Evolutionary conservation across 2,888 invertebrate genomes (phyloP), one percentile per base, ranked within the genome.

Genomic region (Eupithecia inturbata): DNA sequence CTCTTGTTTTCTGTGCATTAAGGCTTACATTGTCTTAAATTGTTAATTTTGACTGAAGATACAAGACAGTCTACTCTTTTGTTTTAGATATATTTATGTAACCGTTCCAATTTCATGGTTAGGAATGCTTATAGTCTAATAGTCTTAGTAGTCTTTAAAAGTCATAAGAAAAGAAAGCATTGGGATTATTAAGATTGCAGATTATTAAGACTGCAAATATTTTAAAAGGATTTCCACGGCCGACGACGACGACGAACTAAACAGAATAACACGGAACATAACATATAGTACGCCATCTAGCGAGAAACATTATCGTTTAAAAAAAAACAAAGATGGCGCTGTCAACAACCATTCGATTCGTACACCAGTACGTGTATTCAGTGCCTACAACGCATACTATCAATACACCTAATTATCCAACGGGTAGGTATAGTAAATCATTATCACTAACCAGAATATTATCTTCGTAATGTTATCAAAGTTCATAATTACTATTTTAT

Each of bases 1-100:
- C 60, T 68, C 77, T 77, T 80, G 77, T 79, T 73, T 62, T 53
- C 26, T 64, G 57, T 22, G 7, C 3, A 7, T 69, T 76, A 79
- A 74, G 70, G 70, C 10, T 77, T 77, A 78, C 0, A 57, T 26
- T 57, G 57, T 57, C 57, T 26, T 57, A 72, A 74, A 73, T 78
- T 41, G 36, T 14, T 67, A 57, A 62, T 41, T 73, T 60, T 19
- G 60, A 53, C 69, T 53, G 76, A 70, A 79, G 62, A 31, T 62
- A 62, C 16, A 62, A 28, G n/a, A n/a, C n/a, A n/a, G 31, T 62
- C 28, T 16, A 31, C 19, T 7, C 31, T 16, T 60, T 60, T 31
- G 62, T 62, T 31, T 62, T 62, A 6, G 16, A 62, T 62, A 62
- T 62, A 31, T 62, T 31, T 62, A 62, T 19, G 62, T 62, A 62